phyloP scores from a whole-genome alignment of 2,888 invertebrate genomes.

The Euplexia lucipara region DNA sequence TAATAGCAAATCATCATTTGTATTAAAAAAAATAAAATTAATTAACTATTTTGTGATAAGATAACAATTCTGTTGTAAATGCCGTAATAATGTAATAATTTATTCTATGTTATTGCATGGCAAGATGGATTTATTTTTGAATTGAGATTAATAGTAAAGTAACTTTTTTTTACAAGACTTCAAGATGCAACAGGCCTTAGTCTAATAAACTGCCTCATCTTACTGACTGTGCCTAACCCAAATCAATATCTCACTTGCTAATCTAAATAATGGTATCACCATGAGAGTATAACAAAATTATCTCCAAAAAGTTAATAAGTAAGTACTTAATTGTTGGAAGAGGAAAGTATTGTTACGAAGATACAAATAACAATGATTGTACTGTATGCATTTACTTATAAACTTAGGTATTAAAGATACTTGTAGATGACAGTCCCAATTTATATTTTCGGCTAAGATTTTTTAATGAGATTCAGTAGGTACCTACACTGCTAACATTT shows the following conservation, averaged over 20 bases:
- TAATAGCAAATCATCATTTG: slow-evolving; percentile 23
- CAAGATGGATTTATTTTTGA: slow-evolving; percentile 2
- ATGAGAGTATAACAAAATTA: not conserved
- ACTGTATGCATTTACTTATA: not conserved
- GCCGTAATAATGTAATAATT: slow-evolving; percentile 6
- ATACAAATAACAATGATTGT: not conserved
- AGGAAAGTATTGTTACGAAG: not conserved
- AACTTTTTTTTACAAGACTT: not conserved
- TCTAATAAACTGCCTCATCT: not conserved
- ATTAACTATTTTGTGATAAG: slow-evolving; percentile 37
- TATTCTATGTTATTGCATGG: too few relatives aligned
- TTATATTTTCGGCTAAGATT: not conserved
- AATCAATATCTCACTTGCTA: not conserved
- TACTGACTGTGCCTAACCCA: not conserved
- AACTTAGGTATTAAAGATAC: too few relatives aligned
- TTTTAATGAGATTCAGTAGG: not conserved
- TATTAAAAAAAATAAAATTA: slow-evolving; percentile 12
- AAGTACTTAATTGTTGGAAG: not conserved
- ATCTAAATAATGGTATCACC: not conserved
- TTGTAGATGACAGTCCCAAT: not conserved
- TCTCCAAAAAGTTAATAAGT: not conserved
- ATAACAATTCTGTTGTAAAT: slow-evolving; percentile 39
- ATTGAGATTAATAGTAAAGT: not conserved
- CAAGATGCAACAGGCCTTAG: not conserved
- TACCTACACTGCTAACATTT: slow-evolving; percentile 16